Conservation (phyloP, 2,888 invertebrate species). For the Athalia rosae region DNA sequence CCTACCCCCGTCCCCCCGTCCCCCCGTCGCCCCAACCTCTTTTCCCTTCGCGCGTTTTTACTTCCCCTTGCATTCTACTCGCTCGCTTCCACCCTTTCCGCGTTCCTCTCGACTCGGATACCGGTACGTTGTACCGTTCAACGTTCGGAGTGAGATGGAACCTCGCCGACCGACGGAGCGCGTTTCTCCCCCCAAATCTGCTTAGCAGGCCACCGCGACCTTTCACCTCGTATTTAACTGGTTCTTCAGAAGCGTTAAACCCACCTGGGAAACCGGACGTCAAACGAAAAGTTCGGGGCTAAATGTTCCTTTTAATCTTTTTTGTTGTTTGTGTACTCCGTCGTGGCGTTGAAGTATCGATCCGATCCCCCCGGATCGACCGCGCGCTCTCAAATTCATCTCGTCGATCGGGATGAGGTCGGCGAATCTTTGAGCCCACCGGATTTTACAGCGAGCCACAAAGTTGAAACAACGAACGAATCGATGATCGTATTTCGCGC, state of each 20-base stretch:
- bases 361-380: too few species aligned
- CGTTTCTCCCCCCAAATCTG: constrained; percentile 58
- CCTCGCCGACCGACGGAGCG: constrained; percentile 51
- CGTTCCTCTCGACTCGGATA: background rate
- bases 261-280: background rate
- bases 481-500: background rate
- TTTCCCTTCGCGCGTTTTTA: background rate
- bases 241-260: constrained; percentile 13
- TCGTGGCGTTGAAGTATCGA: too few species aligned
- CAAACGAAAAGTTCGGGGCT: background rate
- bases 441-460: too few species aligned
- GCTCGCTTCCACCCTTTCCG: constrained; percentile 25
- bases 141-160: constrained; percentile 52
- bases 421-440: too few species aligned
- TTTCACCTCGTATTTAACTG: constrained; percentile 28
- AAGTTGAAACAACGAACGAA: too few species aligned
- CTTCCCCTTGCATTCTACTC: background rate
- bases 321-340: background rate
- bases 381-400: too few species aligned
- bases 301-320: background rate
- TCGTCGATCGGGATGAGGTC: too few species aligned
- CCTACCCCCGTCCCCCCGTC: constrained; percentile 47
- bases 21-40: constrained; percentile 40
- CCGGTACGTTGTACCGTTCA: constrained; percentile 58
- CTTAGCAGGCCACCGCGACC: constrained; percentile 51